phyloP scores from a whole-genome alignment of 37 sponge, comb jelly and placozoan genomes.

The Bolinopsis microptera region DNA sequence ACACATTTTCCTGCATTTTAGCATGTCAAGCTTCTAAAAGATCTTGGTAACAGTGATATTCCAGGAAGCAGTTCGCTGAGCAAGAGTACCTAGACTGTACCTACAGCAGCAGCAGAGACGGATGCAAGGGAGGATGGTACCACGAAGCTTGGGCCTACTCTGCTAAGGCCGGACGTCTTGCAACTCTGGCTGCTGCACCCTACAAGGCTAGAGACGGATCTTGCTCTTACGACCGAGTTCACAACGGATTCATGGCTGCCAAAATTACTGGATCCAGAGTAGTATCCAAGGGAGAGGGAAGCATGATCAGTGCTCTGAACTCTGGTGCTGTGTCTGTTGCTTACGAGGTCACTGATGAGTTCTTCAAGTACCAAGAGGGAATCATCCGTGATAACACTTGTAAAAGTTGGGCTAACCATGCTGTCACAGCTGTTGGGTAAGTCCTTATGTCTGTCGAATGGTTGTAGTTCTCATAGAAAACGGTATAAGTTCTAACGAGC shows the following conservation, averaged over 20 bases:
- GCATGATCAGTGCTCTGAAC: neutral
- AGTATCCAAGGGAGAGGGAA: conserved; percentile 17
- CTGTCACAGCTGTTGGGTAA: conserved; percentile 46
- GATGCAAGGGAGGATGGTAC: conserved; percentile 24
- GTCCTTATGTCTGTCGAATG: neutral
- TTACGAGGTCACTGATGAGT: conserved; percentile 15
- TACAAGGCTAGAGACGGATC: neutral
- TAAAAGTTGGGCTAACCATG: conserved; percentile 9
- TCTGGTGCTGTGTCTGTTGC: conserved; percentile 4
- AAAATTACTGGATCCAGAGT: neutral
- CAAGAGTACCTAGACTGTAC: conserved; percentile 38
- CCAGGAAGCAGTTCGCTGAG: conserved; percentile 29
- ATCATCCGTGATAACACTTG: conserved; percentile 14
- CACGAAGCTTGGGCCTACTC: conserved; percentile 15
- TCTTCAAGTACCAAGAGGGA: conserved; percentile 27
- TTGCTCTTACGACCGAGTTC: neutral
- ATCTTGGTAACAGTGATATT: neutral
- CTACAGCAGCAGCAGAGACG: neutral
- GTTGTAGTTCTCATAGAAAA: too few relatives aligned
- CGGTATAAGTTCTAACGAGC: too few relatives aligned
- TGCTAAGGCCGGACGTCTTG: neutral
- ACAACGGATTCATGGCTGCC: conserved; percentile 5
- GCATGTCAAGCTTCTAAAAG: too few relatives aligned
- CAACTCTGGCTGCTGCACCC: neutral
- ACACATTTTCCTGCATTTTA: too few relatives aligned